Evolutionary conservation across 2,888 invertebrate species (phyloP), one percentile per base, ranked within the genome.

Genomic region (Diplazon laetatorius): DNA sequence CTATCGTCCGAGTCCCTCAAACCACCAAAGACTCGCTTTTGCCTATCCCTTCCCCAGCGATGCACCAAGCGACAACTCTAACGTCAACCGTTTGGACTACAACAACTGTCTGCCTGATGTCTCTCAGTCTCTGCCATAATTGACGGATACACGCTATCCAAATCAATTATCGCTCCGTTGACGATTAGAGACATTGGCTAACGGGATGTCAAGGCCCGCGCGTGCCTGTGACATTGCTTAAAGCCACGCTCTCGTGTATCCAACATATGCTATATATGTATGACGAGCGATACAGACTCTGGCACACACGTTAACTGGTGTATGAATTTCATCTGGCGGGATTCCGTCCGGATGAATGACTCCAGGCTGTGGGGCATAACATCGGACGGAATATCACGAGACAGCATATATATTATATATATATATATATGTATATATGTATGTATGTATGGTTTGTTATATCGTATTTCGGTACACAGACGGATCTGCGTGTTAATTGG

Each of bases 401-500:
- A 48, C 10, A 48, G 8, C 10, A 48, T 48, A 48, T 16, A 5
- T n/a, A n/a, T n/a, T 66, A 39, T 66, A 39, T 42, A 20, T 60
- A 18, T 25, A n/a, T 22, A 22, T 52, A n/a, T 20, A 52, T 59
- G 18, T 6, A 37, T 20, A n/a, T n/a, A n/a, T n/a, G n/a, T n/a
- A n/a, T n/a, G n/a, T n/a, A n/a, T n/a, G n/a, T n/a, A n/a, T n/a
- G n/a, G n/a, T n/a, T n/a, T n/a, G n/a, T 10, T 35, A 35, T 37
- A 37, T 18, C 18, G 35, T 37, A 20, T 18, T n/a, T 35, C 37
- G 35, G 10, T 9, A 37, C 35, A 48, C 16, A 12, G 35, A 57
- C 57, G 20, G 16, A 66, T 25, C 42, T 30, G 39, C 42, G 52
- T 55, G 66, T 39, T 55, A 52, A 66, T 66, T 55, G 42, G 52